phyloP scores from a whole-genome alignment of 2,888 invertebrate genomes.

The Chymomyza caudatula region DNA sequence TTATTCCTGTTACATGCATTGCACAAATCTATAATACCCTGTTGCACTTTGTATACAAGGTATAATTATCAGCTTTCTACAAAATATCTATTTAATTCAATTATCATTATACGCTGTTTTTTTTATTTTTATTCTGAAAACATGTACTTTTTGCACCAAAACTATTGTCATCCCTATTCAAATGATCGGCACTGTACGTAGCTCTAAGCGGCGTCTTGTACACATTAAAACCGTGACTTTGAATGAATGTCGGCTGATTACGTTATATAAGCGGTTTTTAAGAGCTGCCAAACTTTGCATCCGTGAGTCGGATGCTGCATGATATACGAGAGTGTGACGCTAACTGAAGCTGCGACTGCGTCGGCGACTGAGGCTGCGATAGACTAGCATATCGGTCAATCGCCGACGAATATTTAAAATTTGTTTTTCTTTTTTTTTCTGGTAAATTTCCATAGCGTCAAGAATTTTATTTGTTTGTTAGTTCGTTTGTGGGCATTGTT shows the following conservation, averaged over 20 bases:
- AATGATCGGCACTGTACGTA: too few species aligned
- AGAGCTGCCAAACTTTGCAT: slow-evolving; percentile 7
- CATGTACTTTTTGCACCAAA: too few species aligned
- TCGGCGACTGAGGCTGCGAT: background rate
- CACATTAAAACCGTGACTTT: slow-evolving; percentile 2
- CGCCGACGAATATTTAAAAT: slow-evolving; percentile 3
- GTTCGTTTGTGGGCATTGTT: slow-evolving; percentile 22
- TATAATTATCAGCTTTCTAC: too few species aligned
- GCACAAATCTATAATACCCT: too few species aligned
- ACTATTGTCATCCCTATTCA: too few species aligned
- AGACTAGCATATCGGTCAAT: background rate
- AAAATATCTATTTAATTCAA: too few species aligned
- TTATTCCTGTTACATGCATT: too few species aligned
- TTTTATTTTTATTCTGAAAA: too few species aligned
- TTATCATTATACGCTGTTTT: too few species aligned
- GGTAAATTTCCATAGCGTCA: slow-evolving; percentile 66
- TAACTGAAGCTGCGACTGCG: background rate
- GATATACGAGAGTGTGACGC: background rate
- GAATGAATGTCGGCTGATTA: background rate
- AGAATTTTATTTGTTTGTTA: slow-evolving; percentile 48
- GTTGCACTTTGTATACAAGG: too few species aligned
- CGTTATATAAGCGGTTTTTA: background rate
- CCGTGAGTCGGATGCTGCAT: slow-evolving; percentile 8
- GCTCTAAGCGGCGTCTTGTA: background rate
- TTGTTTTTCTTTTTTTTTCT: slow-evolving; percentile 27